Conservation (phyloP, 2,888 invertebrate genomes). For the Dascillus cervinus region DNA sequence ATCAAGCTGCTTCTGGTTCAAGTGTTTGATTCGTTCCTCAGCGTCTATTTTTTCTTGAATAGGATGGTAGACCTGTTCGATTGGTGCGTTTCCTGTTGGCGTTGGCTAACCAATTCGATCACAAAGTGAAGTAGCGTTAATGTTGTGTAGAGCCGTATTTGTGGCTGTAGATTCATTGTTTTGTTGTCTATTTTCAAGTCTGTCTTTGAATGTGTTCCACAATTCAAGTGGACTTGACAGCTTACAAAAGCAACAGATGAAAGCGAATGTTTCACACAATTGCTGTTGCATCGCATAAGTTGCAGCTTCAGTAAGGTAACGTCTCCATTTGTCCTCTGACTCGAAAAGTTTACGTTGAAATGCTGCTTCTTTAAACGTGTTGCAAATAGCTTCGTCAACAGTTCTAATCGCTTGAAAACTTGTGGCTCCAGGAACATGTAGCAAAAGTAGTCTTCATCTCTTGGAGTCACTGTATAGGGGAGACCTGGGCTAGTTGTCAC, state of each 20-base stretch:
- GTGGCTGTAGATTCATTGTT: not conserved
- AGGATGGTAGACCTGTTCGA: not conserved
- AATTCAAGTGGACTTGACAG: not conserved
- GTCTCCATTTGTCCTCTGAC: conserved; percentile 26
- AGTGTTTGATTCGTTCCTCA: not conserved
- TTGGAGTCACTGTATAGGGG: too few species aligned
- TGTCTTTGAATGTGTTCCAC: conserved; percentile 1
- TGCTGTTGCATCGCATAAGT: conserved; percentile 22
- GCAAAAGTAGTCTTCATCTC: conserved; percentile 23
- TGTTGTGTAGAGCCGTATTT: not conserved
- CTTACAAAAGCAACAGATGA: not conserved
- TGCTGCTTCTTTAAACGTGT: conserved; percentile 22
- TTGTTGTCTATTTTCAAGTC: not conserved
- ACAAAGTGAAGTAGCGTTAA: not conserved
- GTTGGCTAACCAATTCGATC: not conserved
- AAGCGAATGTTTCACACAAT: conserved; percentile 30
- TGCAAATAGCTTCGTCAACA: conserved; percentile 21
- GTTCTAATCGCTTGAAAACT: conserved; percentile 24
- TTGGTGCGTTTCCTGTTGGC: not conserved
- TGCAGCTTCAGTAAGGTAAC: conserved; percentile 21
- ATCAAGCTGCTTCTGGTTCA: conserved; percentile 3
- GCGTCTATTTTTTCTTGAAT: not conserved
- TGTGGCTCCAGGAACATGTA: conserved; percentile 18
- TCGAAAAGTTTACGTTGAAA: conserved; percentile 21
- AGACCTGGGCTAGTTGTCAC: too few species aligned